Evolutionary conservation across 2,888 invertebrate species (phyloP).

Genomic region (Euzophera pinguis): DNA sequence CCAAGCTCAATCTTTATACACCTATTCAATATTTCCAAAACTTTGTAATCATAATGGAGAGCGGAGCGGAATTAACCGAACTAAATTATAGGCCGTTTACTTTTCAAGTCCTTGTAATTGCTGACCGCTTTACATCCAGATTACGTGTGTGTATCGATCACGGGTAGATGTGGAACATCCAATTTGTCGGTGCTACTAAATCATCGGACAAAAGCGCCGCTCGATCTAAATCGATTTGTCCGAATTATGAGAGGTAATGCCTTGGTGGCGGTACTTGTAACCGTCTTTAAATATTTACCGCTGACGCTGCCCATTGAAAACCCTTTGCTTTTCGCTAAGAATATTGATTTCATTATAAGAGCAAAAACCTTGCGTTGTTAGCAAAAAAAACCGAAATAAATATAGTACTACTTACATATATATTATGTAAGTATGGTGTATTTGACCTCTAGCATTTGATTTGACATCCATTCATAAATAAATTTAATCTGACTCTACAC

Average conservation of each 20-base stretch:
- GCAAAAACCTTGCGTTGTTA: slow-evolving; percentile 5
- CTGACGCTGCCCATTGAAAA: slow-evolving; percentile 14
- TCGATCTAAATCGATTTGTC: slow-evolving; percentile 75
- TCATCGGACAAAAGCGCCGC: slow-evolving; percentile 74
- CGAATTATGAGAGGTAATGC: slow-evolving; percentile 59
- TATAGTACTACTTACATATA: no score
- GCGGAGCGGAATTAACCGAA: slow-evolving; percentile 45
- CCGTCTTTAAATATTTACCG: slow-evolving; percentile 60
- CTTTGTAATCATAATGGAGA: slow-evolving; percentile 37
- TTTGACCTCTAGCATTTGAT: no score
- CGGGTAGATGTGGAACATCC: slow-evolving; percentile 50
- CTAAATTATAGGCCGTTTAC: slow-evolving; percentile 68
- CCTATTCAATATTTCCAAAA: background rate
- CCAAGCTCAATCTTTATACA: background rate
- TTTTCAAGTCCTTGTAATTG: slow-evolving; percentile 68
- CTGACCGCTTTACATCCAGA: slow-evolving; percentile 58
- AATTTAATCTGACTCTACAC: no score
- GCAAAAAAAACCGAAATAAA: no score
- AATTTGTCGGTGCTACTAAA: slow-evolving; percentile 75
- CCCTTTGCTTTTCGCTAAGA: slow-evolving; percentile 31
- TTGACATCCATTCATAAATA: no score
- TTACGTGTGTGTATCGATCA: slow-evolving; percentile 51
- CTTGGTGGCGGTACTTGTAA: slow-evolving; percentile 27
- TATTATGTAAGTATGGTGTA: no score
- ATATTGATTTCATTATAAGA: slow-evolving; percentile 7